Conservation (phyloP, 2,113 vertebrate species). For the human region GRCh38 chr1:75222001-75222500, state of each 20-base stretch:
- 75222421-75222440: slow-evolving; percentile 90
- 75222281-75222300: not conserved
- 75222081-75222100: no score
- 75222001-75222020: no score
- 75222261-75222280: not conserved
- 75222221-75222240: no score
- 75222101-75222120: no score
- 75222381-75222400: slow-evolving; percentile 91
- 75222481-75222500: slow-evolving; percentile 18
- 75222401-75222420: slow-evolving; percentile 93
- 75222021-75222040: no score
- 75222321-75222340: not conserved
- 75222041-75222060: no score
- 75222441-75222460: slow-evolving; percentile 90
- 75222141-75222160: no score
- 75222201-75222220: no score
- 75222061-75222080: no score
- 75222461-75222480: slow-evolving; percentile 81
- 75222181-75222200: no score
- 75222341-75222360: slow-evolving; percentile 81
- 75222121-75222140: no score
- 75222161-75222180: no score
- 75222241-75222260: not conserved
- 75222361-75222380: slow-evolving; percentile 96
- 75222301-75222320: not conserved